Evolutionary conservation across 2,888 invertebrate genomes (phyloP).

Genomic region (Anarsia innoxiella): DNA sequence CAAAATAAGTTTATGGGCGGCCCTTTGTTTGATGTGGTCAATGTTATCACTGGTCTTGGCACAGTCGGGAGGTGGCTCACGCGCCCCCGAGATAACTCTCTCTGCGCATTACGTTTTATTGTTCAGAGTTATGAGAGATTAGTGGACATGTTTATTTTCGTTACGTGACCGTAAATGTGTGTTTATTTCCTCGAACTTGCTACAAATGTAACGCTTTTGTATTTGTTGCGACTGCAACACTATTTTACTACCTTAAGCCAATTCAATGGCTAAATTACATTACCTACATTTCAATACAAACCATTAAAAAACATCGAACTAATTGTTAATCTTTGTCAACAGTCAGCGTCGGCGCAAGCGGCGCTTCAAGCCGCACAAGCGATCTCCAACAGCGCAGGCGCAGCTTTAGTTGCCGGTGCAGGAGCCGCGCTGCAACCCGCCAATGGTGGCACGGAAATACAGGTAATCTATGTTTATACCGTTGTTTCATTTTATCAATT

Average conservation of each 20-base stretch:
- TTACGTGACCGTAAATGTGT: slow-evolving; percentile 53
- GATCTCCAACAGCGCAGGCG: slow-evolving; percentile 78
- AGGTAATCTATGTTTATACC: too few relatives aligned
- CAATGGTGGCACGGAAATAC: slow-evolving; percentile 74
- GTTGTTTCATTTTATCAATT: too few relatives aligned
- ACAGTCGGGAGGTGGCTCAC: slow-evolving; percentile 46
- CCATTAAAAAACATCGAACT: too few relatives aligned
- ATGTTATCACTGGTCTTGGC: slow-evolving; percentile 50
- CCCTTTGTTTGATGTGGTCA: slow-evolving; percentile 60
- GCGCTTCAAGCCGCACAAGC: slow-evolving; percentile 91
- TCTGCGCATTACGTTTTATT: slow-evolving; percentile 51
- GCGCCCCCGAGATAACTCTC: slow-evolving; percentile 48
- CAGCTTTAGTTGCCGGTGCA: slow-evolving; percentile 78
- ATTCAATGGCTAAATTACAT: too few relatives aligned
- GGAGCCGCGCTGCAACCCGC: slow-evolving; percentile 77
- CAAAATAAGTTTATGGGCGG: slow-evolving; percentile 62
- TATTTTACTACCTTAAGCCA: too few relatives aligned
- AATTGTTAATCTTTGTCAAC: too few relatives aligned
- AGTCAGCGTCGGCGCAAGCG: slow-evolving; percentile 89
- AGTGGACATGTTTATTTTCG: slow-evolving; percentile 59
- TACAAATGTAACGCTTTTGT: slow-evolving; percentile 11
- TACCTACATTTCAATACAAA: too few relatives aligned
- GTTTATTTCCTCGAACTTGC: slow-evolving; percentile 30
- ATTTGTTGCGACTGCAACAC: slow-evolving; percentile 1
- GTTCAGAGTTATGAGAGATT: slow-evolving; percentile 57